Conservation (phyloP, 2,888 invertebrate genomes). For the Xanthia icteritia region DNA sequence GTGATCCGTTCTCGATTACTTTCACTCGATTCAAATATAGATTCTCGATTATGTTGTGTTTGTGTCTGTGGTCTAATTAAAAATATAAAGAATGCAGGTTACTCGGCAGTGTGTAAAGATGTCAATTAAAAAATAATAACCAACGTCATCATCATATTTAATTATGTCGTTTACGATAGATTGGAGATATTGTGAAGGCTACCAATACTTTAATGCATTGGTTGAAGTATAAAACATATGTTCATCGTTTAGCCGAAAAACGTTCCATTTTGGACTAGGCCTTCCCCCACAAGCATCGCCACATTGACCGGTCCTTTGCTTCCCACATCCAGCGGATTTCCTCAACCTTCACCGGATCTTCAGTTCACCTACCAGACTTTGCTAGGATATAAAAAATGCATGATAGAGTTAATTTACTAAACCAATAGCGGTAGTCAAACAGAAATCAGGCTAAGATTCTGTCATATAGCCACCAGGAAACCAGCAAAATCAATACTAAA, state of each 20-base stretch:
- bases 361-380: not conserved
- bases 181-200: not conserved
- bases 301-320: too few species aligned
- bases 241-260: not conserved
- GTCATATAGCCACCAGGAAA: not conserved
- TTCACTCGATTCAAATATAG: slow-evolving; percentile 61
- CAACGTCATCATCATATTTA: not conserved
- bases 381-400: not conserved
- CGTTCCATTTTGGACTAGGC: not conserved
- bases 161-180: not conserved
- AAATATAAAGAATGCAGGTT: not conserved
- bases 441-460: not conserved
- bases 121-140: not conserved
- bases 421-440: too few species aligned
- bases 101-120: not conserved
- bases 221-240: not conserved
- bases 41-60: slow-evolving; percentile 31
- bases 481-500: slow-evolving; percentile 36
- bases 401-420: not conserved
- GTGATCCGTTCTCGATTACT: slow-evolving; percentile 65
- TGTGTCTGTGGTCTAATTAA: slow-evolving; percentile 25
- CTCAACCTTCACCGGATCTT: too few species aligned
- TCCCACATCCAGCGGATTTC: not conserved
- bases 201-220: not conserved
- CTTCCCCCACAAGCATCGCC: not conserved